Percentiles rank a stretch among this genome's conserved stretches.
Evolutionary conservation across 2,113 vertebrate species (phyloP).

Genomic region (Odocoileus hemionus): DNA sequence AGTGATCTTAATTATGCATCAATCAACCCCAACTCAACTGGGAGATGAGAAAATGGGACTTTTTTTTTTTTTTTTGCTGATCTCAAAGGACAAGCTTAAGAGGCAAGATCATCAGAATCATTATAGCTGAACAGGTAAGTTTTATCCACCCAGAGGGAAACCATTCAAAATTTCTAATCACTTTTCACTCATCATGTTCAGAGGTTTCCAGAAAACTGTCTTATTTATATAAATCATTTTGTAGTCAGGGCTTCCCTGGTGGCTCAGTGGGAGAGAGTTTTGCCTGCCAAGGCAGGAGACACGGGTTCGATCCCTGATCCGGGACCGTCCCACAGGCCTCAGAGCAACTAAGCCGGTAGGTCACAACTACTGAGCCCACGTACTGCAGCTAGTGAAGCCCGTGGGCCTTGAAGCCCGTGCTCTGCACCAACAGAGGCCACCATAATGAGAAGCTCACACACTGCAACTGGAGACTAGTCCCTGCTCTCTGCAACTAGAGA

Average conservation of each 20-base stretch:
- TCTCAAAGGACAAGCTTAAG: conserved; percentile 72
- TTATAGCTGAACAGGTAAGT: background rate
- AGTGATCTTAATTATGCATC: conserved; percentile 75
- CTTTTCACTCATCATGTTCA: background rate
- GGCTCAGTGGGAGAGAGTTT: background rate
- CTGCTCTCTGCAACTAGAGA: background rate
- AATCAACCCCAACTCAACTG: conserved; percentile 67
- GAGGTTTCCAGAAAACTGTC: background rate
- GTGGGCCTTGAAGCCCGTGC: accelerated
- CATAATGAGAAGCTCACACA: background rate
- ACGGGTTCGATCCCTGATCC: accelerated
- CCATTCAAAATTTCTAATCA: background rate
- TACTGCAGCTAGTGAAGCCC: background rate
- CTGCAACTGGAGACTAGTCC: background rate
- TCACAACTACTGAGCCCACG: background rate
- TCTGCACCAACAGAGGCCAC: background rate
- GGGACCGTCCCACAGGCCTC: background rate
- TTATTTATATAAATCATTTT: background rate
- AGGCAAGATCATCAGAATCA: background rate
- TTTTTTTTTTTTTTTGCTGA: conserved; percentile 28
- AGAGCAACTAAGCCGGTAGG: background rate
- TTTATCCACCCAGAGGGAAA: background rate
- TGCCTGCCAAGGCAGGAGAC: background rate
- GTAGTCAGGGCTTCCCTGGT: background rate
- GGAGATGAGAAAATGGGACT: conserved; percentile 48